Evolutionary conservation across 2,888 invertebrate species (phyloP).

Genomic region (Smittia sp.): DNA sequence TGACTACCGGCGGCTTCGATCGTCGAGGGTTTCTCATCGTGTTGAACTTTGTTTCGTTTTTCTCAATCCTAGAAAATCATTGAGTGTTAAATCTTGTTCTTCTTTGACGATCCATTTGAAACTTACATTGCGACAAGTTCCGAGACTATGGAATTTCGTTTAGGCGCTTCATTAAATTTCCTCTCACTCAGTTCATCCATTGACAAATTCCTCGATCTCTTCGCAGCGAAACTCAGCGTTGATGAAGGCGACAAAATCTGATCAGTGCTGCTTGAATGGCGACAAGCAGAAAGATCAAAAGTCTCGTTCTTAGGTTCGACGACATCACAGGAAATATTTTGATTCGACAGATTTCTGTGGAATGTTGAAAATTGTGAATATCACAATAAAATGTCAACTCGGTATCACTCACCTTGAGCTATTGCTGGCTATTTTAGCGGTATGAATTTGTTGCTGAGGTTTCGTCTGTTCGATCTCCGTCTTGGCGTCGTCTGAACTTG

Average conservation of each 20-base stretch:
- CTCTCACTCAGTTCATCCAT: conserved; percentile 22
- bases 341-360: neutral
- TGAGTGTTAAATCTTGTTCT: neutral
- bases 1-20: neutral
- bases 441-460: no score
- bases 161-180: neutral
- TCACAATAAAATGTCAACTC: neutral
- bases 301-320: neutral
- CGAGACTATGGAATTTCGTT: conserved; percentile 29
- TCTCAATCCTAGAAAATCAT: conserved; percentile 25
- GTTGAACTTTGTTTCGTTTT: conserved; percentile 41
- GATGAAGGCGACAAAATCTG: neutral
- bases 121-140: conserved; percentile 33
- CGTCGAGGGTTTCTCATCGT: conserved; percentile 31
- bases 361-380: neutral
- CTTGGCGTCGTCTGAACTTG: conserved; percentile 45
- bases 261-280: neutral
- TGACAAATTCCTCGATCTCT: neutral
- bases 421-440: no score
- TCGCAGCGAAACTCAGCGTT: neutral
- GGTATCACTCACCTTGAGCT: neutral
- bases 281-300: neutral
- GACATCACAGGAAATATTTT: no score
- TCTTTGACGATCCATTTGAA: neutral
- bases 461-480: neutral